Percentiles rank a stretch among this genome's conserved stretches.
These are phyloP conservation scores for Strix aluco DNA, from an alignment of 2,113 vertebrate genomes.

Conservation along the genomic window DNA sequence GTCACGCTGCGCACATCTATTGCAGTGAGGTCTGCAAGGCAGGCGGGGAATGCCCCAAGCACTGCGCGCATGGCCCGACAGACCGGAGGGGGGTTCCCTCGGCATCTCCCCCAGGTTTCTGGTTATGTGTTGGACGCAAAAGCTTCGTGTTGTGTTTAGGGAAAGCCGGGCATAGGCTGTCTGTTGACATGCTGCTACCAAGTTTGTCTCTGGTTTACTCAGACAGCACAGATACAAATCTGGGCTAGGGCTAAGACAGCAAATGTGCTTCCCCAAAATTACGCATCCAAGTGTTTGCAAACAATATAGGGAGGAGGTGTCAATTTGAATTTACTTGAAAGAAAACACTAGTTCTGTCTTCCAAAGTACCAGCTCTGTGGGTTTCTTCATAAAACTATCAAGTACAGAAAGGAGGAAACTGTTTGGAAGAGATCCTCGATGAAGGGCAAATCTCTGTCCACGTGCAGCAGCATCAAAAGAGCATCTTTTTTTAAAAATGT, in stretches of 20 bases:
- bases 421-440: not conserved
- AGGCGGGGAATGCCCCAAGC: not conserved
- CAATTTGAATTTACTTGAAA: not conserved
- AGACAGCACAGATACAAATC: not conserved
- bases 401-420: not conserved
- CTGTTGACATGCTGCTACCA: not conserved
- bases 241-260: not conserved
- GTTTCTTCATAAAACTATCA: not conserved
- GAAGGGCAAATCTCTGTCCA: not conserved
- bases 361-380: not conserved
- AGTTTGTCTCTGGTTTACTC: not conserved
- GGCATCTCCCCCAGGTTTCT: not conserved
- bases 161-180: not conserved
- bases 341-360: not conserved
- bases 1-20: rapidly evolving
- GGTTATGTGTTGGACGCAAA: not conserved
- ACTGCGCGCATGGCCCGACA: rapidly evolving
- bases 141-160: not conserved
- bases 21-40: not conserved
- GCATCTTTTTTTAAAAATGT: not conserved
- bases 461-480: not conserved
- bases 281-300: not conserved
- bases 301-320: not conserved
- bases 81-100: not conserved
- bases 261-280: not conserved